Base-by-base conservation (phyloP, 2,113 vertebrate genomes). In the Phylloscopus whistleri region DNA sequence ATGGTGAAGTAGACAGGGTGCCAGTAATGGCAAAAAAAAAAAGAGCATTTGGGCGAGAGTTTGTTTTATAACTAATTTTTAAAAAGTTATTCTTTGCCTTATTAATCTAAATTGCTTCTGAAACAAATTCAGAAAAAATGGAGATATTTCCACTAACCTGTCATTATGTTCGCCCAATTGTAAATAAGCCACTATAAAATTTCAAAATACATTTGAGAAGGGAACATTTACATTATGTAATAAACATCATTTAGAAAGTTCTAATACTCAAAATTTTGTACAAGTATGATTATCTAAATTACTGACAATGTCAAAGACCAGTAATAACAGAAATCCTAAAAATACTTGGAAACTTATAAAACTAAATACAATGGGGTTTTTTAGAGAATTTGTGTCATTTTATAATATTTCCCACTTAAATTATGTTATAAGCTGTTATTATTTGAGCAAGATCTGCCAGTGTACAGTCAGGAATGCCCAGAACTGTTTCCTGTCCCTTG, bases 321-420 rank as follows among this genome's bases (percentile, higher is more conserved):
- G 8, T 46, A 62, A 31, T 23, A 67, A 49, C 28, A 66, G 12
- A 75, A 94, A 68, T 66, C 9, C 33, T n/a, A 48, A 60, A 77
- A 83, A 67, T 58, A 53, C 8, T 43, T 73, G 23, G 74, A 80
- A 73, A 35, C 4, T 79, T 72, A 53, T 7, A 23, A 93, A 76
- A 49, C 3, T 27, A 62, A n/a, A 3, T 3, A 16, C 10, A 27
- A 39, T 6, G 9, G 3, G 10, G 1, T 13, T 24, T 64, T 16
- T 53, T 44, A 43, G 33, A 64, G 3, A 84, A 35, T 62, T 77
- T 76, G 23, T 37, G 7, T 62, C 3, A 41, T 79, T 69, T 72
- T 93, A 17, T 27, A 68, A 37, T 66, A 53, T 74, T 64, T 81
- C 15, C 16, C 66, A 35, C 60, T 13, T 39, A 28, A 62, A 39